Conservation (phyloP, 2,797 vertebrate genomes). For the Furcifer pardalis region DNA sequence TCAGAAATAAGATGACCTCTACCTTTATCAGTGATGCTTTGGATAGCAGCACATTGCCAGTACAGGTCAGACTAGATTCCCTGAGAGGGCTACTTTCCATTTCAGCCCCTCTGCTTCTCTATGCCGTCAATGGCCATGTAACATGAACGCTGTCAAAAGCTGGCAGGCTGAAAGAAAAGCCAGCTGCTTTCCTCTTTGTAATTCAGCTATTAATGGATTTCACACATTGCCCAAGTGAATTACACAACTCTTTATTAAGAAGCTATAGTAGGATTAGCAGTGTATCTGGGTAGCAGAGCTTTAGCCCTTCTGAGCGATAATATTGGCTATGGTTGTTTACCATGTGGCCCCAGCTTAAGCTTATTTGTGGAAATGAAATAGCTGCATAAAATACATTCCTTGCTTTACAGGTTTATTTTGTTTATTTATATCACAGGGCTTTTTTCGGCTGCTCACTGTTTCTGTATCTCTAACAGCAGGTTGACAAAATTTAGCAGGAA, state of each 20-base stretch:
- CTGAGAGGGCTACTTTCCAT: neutral
- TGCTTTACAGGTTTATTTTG: neutral
- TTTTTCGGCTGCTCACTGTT: neutral
- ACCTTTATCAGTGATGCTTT: neutral
- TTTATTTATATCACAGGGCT: no score
- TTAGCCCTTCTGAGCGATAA: constrained; percentile 11
- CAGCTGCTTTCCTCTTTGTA: constrained; percentile 8
- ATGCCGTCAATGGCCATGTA: neutral
- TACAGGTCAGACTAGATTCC: neutral
- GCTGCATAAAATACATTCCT: neutral
- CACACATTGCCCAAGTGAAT: constrained; percentile 28
- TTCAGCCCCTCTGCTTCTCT: neutral
- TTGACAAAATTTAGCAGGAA: neutral
- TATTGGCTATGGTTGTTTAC: neutral
- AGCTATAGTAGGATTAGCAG: constrained; percentile 1
- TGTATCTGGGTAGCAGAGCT: neutral
- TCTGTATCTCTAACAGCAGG: neutral
- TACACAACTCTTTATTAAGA: constrained; percentile 11
- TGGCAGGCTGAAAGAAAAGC: neutral
- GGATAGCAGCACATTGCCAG: neutral
- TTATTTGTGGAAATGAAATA: constrained; percentile 4
- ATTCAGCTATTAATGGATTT: constrained; percentile 13
- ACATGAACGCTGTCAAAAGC: neutral
- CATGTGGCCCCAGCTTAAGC: neutral
- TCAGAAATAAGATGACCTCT: neutral